Base-by-base conservation (phyloP, 2,888 invertebrate genomes). In the Leptinotarsa peninsularis region DNA sequence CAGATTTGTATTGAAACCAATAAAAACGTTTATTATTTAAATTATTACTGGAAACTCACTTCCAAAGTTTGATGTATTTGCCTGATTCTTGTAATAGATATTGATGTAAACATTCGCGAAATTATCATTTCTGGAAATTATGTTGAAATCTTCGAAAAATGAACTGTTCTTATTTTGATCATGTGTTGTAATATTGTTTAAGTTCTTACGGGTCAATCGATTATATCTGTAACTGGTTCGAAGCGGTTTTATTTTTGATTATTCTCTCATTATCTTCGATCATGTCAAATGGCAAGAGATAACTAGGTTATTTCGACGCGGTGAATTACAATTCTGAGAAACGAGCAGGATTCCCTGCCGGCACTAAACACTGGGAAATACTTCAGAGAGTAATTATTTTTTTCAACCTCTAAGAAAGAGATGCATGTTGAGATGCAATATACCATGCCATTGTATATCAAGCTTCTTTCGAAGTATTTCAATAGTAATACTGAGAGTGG, bases 291-390 rank as follows among this genome's bases (percentile, higher is more conserved):
- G 63, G n/a, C 63, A 63, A 13, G 27, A 15, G 63, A 63, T 63
- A 63, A 63, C 7, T 43, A 13, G 33, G 13, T 10, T 13, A n/a
- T 63, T 43, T 33, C 17, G 17, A 63, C 15, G n/a, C 10, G 63
- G 63, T 63, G 13, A 43, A 63, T 63, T 63, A 63, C 63, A 63
- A 33, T 63, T 63, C n/a, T 63, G 2, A 63, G n/a, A 63, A 63
- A 10, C 63, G 21, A 58, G 23, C 17, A 63, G 63, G 63, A 63
- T 33, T 63, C 63, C 63, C 63, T 18, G 5, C 63, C 33, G 17
- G 21, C 27, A 15, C 58, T 18, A 5, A 23, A 58, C 58, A 23
- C 21, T 18, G 58, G 21, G 23, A 58, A 58, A 21, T 56, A 56
- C 56, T 52, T 43, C 43, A 43, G 43, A 43, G 43, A 43, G 43